Evolutionary conservation across 2,797 vertebrate genomes (phyloP), one percentile per base, ranked within the genome.

Genomic region (Falco novaeseelandiae): DNA sequence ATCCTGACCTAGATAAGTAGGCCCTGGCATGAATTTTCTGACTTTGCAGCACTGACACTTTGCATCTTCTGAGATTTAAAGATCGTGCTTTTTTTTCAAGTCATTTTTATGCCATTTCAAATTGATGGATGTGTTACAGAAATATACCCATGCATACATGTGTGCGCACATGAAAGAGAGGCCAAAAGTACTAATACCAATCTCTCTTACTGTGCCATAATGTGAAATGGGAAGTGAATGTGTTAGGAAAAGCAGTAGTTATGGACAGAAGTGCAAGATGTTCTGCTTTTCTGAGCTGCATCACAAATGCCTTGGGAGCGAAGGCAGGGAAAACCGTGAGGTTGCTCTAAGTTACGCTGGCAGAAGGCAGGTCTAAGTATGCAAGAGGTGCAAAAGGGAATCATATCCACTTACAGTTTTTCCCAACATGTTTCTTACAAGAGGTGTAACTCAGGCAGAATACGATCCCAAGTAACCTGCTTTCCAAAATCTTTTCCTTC

Each of bases 1-100:
- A 78, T 73, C 87, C 78, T 93, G 89, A 91, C 89, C 91, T 96
- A 96, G 91, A 96, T 96, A 93, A 95, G 95, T 91, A 94, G 54
- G 84, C 81, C 40, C 94, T 93, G 89, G 94, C 87, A 89, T 80
- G 87, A 87, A 77, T 94, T 89, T 95, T 93, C 48, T 80, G 74
- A 67, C 67, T 96, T 94, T 6, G 2, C 67, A 93, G 91, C 78
- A 49, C 63, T 73, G 74, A 74, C 84, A 80, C 84, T 44, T 80
- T 15, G 38, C 77, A 58, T 95, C 62, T 91, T 94, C 52, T 62
- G 67, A 86, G 77, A 86, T 74, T 80, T 81, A 62, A 88, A 79
- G 79, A 34, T 66, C 19, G 49, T 34, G 34, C 25, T 19, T 63
- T 34, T 87, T 57, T 78, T 71, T 20, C 18, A 44, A 66, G 78